These are phyloP conservation scores for Phenganax marumi DNA, from an alignment of 92 coral and sea anemone species.

Conservation along the genomic window DNA sequence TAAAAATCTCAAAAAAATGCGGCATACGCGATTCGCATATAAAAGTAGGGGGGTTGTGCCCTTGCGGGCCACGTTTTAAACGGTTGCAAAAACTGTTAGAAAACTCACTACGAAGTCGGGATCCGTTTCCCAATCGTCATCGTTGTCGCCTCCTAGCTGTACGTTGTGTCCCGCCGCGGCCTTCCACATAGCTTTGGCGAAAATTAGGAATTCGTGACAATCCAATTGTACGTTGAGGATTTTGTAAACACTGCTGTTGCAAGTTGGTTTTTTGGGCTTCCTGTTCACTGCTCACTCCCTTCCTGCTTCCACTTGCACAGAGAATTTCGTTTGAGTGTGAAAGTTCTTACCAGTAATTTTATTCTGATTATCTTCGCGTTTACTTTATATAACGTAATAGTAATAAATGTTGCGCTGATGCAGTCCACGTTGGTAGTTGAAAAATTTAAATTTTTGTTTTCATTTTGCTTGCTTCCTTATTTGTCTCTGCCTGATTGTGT, in stretches of 20 bases:
- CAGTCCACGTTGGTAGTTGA: too few species aligned
- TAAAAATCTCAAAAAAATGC: neutral
- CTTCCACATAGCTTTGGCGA: conserved; percentile 26
- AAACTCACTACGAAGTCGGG: conserved; percentile 95
- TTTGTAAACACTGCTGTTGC: neutral
- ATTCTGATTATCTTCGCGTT: too few species aligned
- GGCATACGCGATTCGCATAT: neutral
- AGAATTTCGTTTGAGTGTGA: neutral
- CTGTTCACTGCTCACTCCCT: conserved; percentile 34
- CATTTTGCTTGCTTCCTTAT: too few species aligned
- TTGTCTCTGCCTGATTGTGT: too few species aligned
- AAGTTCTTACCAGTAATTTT: too few species aligned
- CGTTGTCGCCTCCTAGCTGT: conserved; percentile 56
- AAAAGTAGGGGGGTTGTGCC: neutral
- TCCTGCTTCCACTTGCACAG: neutral
- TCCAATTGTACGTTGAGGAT: too few species aligned
- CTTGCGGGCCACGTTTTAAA: too few species aligned
- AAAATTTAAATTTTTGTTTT: too few species aligned
- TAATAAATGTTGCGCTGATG: too few species aligned
- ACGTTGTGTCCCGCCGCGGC: conserved; percentile 44
- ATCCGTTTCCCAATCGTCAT: conserved; percentile 99
- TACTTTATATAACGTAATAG: too few species aligned
- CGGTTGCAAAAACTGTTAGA: neutral
- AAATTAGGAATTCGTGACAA: neutral
- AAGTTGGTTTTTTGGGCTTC: neutral